These are phyloP conservation scores for Sclerurus mexicanus DNA, from an alignment of 2,113 vertebrate genomes.

Conservation along the genomic window DNA sequence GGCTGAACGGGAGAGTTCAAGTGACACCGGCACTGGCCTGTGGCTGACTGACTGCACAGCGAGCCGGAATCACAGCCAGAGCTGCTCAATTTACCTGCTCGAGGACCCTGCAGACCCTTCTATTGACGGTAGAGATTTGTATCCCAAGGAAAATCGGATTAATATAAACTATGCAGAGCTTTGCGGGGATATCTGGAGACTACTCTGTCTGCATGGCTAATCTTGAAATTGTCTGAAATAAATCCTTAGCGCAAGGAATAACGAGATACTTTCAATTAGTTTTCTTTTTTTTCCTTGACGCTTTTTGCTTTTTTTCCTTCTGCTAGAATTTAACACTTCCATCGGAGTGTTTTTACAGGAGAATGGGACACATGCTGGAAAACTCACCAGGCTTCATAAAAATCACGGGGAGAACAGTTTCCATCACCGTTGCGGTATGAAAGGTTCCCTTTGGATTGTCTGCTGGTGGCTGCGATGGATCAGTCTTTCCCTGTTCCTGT, in stretches of 20 bases:
- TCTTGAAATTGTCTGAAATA: constrained; percentile 57
- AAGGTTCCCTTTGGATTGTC: constrained; percentile 43
- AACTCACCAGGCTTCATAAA: background rate
- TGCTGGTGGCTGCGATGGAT: constrained; percentile 52
- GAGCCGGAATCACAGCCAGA: constrained; percentile 31
- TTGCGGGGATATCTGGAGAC: constrained; percentile 37
- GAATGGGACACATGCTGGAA: constrained; percentile 2
- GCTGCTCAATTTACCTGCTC: constrained; percentile 47
- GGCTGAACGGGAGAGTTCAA: constrained; percentile 46
- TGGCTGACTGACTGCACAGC: constrained; percentile 13
- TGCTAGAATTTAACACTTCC: constrained; percentile 16
- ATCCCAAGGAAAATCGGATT: constrained; percentile 59
- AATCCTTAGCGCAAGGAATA: constrained; percentile 39
- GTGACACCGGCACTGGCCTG: constrained; percentile 43
- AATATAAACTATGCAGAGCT: constrained; percentile 50
- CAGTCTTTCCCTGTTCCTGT: constrained; percentile 1
- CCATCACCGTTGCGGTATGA: constrained; percentile 43
- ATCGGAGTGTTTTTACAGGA: background rate
- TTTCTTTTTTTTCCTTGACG: background rate
- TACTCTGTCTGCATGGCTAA: constrained; percentile 60
- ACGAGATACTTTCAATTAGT: constrained; percentile 28
- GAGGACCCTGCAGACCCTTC: constrained; percentile 32
- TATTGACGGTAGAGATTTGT: constrained; percentile 34
- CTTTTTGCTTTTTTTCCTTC: fast-evolving
- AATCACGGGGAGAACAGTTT: constrained; percentile 26